Base-by-base conservation (phyloP, 2,797 vertebrate genomes). In the Enteromius argenteus region DNA sequence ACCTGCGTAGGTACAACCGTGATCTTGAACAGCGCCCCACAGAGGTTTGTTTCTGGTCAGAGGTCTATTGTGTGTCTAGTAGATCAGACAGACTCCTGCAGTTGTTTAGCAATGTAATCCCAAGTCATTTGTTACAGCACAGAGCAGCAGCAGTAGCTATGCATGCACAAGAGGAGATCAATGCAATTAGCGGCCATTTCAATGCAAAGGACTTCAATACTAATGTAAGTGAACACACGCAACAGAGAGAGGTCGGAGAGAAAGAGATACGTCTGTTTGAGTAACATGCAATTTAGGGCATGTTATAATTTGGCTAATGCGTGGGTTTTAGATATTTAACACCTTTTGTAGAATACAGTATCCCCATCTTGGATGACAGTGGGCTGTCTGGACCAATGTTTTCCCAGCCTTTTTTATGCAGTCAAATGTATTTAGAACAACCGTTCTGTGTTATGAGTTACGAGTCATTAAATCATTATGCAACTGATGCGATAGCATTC, bases 161-260 rank as follows among this genome's bases (percentile, higher is more conserved):
- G 79, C 83, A 89, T 83, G 85, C 85, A 89, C 85, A 90, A 87
- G 84, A 80, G 67, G 75, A 86, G 88, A 89, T 90, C 87, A 88
- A 90, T 89, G 66, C 83, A 79, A 88, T 89, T 82, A 74, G 75
- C 85, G 76, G 53, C 85, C 75, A 74, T 85, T 82, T 71, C n/a
- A 58, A 85, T 84, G 64, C 73, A 72, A 88, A 66, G 71, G 56
- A 74, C 62, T 85, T 86, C 85, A 89, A 64, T 85, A 73, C 69
- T 88, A 89, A 89, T 87, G 69, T 78, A 88, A 86, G 79, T 83
- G 75, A 86, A 84, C 87, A 71, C 42, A 79, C 53, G 46, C 32
- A 42, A 84, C 78, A 75, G 80, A 80, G 67, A 81, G 83, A 67
- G 85, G 77, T 87, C 82, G 76, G 37, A 51, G 32, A 81, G 19